Conservation (phyloP, 2,113 vertebrate genomes). For the Pteruthius melanotis region DNA sequence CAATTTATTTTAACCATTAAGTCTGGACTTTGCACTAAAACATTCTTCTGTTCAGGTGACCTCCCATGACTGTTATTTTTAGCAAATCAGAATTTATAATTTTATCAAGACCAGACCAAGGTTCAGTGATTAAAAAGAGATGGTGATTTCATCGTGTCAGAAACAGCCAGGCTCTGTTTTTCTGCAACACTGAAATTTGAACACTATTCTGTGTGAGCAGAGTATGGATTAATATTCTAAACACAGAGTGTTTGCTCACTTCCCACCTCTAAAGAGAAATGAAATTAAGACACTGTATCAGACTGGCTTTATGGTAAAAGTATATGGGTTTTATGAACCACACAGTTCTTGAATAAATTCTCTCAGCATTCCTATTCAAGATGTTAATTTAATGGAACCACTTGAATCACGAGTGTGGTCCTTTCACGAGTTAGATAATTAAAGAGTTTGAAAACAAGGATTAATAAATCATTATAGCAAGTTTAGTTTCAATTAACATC, state of each 20-base stretch:
- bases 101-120: not conserved
- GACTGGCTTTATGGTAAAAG: not conserved
- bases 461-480: slow-evolving; percentile 69
- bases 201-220: not conserved
- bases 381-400: slow-evolving; percentile 30
- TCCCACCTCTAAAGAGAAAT: not conserved
- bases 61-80: not conserved
- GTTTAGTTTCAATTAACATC: slow-evolving; percentile 68
- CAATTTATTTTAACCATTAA: not conserved
- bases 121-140: not conserved
- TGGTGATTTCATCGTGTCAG: not conserved
- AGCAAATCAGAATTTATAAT: not conserved
- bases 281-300: not conserved
- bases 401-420: slow-evolving; percentile 29
- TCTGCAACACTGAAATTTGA: not conserved
- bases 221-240: not conserved
- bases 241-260: not conserved
- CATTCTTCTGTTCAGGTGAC: not conserved
- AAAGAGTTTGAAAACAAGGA: slow-evolving; percentile 65
- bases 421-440: slow-evolving; percentile 53
- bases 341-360: not conserved
- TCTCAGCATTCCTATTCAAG: not conserved
- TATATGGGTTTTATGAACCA: not conserved
- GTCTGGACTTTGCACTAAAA: not conserved
- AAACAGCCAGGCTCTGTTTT: not conserved